Percentiles rank a stretch among this genome's conserved stretches.
These are phyloP conservation scores for Zingel zingel DNA, from an alignment of 2,113 vertebrate species.

Conservation along the genomic window DNA sequence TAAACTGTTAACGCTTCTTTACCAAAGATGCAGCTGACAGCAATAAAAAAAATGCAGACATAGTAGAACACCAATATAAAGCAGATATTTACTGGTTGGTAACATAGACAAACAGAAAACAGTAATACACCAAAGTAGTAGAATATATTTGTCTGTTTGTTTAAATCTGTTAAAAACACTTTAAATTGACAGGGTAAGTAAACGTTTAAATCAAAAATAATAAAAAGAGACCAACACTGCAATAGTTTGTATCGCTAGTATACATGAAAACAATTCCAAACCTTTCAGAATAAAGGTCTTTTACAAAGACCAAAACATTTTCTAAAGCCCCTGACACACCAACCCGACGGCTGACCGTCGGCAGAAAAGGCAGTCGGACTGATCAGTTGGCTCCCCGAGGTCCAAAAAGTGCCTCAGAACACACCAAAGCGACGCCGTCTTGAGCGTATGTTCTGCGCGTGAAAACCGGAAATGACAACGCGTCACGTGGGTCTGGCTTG, in stretches of 20 bases:
- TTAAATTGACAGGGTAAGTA: not conserved
- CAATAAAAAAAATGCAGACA: constrained; percentile 9
- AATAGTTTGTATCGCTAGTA: not conserved
- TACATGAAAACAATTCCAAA: not conserved
- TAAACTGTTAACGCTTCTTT: constrained; percentile 34
- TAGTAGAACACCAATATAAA: not conserved
- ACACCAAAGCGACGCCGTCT: too few relatives aligned
- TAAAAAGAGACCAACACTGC: not conserved
- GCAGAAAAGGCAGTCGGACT: too few relatives aligned
- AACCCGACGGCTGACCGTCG: too few relatives aligned
- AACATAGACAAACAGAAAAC: not conserved
- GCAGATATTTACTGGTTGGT: not conserved
- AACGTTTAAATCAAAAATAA: not conserved
- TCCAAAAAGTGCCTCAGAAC: too few relatives aligned
- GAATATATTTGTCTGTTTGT: too few relatives aligned
- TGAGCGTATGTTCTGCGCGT: too few relatives aligned
- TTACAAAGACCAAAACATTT: not conserved
- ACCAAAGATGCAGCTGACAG: constrained; percentile 18
- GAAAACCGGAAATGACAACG: too few relatives aligned
- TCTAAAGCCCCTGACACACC: too few relatives aligned
- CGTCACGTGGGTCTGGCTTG: too few relatives aligned
- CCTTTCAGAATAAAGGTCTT: not conserved
- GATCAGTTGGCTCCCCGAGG: too few relatives aligned
- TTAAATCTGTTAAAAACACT: not conserved
- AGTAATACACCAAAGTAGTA: not conserved